Conservation (phyloP, 1,140 invertebrate genomes). For the Mactra quadrangularis region DNA sequence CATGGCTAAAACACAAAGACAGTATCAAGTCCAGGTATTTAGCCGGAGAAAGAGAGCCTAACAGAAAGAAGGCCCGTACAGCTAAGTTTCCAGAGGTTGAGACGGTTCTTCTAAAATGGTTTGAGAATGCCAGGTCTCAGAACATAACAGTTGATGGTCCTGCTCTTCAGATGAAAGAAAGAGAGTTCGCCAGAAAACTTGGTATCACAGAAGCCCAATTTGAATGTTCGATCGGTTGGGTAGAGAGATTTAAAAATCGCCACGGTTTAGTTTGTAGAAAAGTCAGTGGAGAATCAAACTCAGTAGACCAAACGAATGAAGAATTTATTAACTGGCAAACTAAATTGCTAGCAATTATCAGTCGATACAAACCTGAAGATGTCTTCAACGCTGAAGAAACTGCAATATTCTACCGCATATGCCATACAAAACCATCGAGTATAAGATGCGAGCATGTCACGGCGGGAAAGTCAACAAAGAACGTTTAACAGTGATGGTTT, state of each 20-base stretch:
- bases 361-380: constrained; percentile 22
- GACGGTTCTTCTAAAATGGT: constrained; percentile 6
- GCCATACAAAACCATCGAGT: constrained; percentile 55
- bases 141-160: not conserved
- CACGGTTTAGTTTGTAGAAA: constrained; percentile 31
- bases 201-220: constrained; percentile 4
- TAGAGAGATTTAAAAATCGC: constrained; percentile 32
- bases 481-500: constrained; percentile 83
- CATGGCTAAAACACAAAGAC: constrained; percentile 24
- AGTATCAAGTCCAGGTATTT: not conserved
- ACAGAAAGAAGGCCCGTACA: not conserved
- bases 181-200: constrained; percentile 11
- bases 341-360: not conserved
- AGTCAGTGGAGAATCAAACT: no score
- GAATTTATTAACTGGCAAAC: not conserved
- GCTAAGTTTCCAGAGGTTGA: constrained; percentile 20
- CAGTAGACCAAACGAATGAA: not conserved
- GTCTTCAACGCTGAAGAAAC: constrained; percentile 65
- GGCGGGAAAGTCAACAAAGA: constrained; percentile 83
- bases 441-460: constrained; percentile 37
- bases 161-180: no score
- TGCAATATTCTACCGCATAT: constrained; percentile 60
- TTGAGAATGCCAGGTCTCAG: not conserved
- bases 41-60: not conserved
- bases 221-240: constrained; percentile 14